Evolutionary conservation across 2,113 vertebrate genomes (phyloP).

Genomic region (Motacilla tschutschensis): DNA sequence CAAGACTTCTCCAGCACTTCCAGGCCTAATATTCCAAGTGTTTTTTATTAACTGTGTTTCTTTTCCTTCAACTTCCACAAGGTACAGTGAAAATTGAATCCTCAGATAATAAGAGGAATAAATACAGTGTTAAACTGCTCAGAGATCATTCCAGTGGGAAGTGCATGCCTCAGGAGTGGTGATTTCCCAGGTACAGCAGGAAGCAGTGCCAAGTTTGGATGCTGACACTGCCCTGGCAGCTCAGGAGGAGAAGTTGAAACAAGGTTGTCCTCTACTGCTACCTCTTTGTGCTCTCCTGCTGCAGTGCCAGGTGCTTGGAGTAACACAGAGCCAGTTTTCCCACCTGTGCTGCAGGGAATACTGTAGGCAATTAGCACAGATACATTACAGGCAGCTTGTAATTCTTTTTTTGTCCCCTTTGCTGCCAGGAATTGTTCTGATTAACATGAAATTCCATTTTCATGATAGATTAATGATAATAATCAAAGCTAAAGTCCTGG

Average conservation of each 20-base stretch:
- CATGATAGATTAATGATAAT: background rate
- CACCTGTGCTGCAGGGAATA: background rate
- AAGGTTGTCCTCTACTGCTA: background rate
- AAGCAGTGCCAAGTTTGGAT: fast-evolving
- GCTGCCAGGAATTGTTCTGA: background rate
- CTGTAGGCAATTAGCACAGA: background rate
- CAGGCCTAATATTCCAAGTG: background rate
- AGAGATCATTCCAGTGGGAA: background rate
- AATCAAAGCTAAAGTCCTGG: background rate
- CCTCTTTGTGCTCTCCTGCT: background rate
- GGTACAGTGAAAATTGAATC: background rate
- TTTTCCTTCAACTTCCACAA: background rate
- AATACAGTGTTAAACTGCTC: background rate
- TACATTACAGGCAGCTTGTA: background rate
- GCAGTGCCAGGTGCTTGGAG: background rate
- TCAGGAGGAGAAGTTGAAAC: background rate
- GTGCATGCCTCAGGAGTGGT: fast-evolving
- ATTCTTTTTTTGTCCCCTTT: background rate
- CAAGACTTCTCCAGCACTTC: background rate
- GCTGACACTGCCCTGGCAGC: fast-evolving
- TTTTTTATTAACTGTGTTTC: fast-evolving
- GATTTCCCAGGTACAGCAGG: background rate
- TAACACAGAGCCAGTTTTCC: fast-evolving
- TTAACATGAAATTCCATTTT: background rate
- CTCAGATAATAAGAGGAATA: background rate